Percentiles rank a stretch among this genome's conserved stretches.
Conservation (phyloP, 37 sponge, comb jelly and placozoan species). For the Geodia barretti region DNA sequence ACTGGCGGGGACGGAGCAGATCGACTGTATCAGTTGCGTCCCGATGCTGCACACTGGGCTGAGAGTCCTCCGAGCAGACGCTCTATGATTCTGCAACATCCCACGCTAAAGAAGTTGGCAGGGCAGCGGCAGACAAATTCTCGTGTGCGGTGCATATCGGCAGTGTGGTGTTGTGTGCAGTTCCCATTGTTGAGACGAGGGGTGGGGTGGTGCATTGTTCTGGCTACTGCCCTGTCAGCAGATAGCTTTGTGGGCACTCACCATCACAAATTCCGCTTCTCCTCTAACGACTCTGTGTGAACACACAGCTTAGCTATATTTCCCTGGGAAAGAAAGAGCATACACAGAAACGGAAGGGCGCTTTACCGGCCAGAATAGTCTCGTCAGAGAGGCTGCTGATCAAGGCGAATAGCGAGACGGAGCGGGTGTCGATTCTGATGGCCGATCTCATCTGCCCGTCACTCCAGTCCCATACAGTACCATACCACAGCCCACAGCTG, state of each 20-base stretch:
- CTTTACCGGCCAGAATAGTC: slow-evolving; percentile 52
- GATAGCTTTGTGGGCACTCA: slow-evolving; percentile 1
- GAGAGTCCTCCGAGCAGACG: no score
- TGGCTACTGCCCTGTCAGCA: not conserved
- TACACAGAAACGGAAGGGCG: not conserved
- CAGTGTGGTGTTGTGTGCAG: slow-evolving; percentile 15
- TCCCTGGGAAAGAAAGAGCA: not conserved
- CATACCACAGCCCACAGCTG: slow-evolving; percentile 43
- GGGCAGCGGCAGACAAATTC: slow-evolving; percentile 26
- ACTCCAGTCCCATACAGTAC: no score
- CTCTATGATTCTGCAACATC: slow-evolving; percentile 47
- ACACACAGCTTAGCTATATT: not conserved
- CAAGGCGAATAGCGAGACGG: not conserved
- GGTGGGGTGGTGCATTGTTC: not conserved
- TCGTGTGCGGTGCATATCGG: not conserved
- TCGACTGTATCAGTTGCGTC: slow-evolving; percentile 22
- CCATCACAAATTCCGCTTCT: not conserved
- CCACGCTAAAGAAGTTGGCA: slow-evolving; percentile 25
- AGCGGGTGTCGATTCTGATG: not conserved
- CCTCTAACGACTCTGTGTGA: not conserved
- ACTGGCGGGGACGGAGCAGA: slow-evolving; percentile 2
- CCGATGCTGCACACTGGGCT: no score
- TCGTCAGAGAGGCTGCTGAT: slow-evolving; percentile 13
- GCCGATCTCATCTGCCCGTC: slow-evolving; percentile 3
- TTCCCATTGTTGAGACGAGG: slow-evolving; percentile 59